These are phyloP conservation scores for Pogonus chalceus DNA, from an alignment of 1,140 invertebrate species.

Conservation along the genomic window DNA sequence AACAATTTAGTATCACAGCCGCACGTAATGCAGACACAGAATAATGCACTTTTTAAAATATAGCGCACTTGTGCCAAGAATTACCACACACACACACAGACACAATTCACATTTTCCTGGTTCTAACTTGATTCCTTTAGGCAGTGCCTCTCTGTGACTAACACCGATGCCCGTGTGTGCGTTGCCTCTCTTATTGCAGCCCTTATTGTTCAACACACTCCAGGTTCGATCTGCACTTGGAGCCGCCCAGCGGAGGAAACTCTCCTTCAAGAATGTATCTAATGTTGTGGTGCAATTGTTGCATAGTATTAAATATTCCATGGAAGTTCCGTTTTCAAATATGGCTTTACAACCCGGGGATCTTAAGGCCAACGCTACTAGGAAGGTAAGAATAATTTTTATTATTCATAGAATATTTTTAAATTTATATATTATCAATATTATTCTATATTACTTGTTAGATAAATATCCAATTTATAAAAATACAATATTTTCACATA, in stretches of 20 bases:
- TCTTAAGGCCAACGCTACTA: constrained; percentile 47
- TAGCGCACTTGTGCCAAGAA: too few species aligned
- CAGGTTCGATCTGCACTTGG: constrained; percentile 55
- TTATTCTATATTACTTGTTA: too few species aligned
- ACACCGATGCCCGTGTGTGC: neutral
- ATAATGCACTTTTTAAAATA: too few species aligned
- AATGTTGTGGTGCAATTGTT: constrained; percentile 83
- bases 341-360: constrained; percentile 61
- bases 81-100: too few species aligned
- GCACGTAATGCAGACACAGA: too few species aligned
- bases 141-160: constrained; percentile 3
- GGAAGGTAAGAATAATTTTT: constrained; percentile 43
- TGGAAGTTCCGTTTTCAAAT: constrained; percentile 86
- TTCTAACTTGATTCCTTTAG: neutral
- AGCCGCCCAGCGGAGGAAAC: constrained; percentile 59
- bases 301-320: constrained; percentile 84
- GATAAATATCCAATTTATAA: too few species aligned
- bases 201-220: constrained; percentile 59
- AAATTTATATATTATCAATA: too few species aligned
- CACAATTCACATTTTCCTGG: neutral
- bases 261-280: constrained; percentile 85
- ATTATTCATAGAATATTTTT: neutral
- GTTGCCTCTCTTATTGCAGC: constrained; percentile 36
- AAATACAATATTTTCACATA: too few species aligned
- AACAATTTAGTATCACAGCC: too few species aligned